Conservation (phyloP, 2,888 invertebrate genomes). For the Sussaba pulchella region DNA sequence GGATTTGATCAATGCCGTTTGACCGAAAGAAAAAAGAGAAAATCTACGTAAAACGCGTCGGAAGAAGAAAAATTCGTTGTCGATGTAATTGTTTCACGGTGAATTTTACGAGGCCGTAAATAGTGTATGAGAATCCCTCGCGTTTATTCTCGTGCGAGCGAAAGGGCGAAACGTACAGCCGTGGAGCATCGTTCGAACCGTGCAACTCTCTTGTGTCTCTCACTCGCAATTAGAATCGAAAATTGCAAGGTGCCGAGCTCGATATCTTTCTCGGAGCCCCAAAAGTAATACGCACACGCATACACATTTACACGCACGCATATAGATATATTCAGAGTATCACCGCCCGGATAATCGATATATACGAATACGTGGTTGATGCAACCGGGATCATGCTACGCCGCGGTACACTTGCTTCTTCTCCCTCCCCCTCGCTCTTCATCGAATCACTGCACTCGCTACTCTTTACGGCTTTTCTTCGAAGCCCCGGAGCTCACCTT, state of each 20-base stretch:
- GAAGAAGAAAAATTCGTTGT: conserved; percentile 14
- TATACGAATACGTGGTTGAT: conserved; percentile 28
- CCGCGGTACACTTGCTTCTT: conserved; percentile 49
- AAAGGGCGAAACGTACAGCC: conserved; percentile 32
- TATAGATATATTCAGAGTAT: conserved; percentile 4
- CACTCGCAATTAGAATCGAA: conserved; percentile 65
- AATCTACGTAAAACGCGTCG: conserved; percentile 19
- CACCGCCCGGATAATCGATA: conserved; percentile 38
- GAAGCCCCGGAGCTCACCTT: conserved; percentile 53
- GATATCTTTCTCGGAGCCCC: conserved; percentile 48
- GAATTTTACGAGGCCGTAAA: conserved; percentile 65
- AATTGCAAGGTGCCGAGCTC: conserved; percentile 60
- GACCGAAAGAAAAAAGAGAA: conserved; percentile 1
- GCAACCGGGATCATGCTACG: conserved; percentile 24
- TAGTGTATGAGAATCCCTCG: conserved; percentile 50
- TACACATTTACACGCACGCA: conserved; percentile 3
- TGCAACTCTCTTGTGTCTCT: conserved; percentile 47
- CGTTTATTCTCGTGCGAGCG: conserved; percentile 41
- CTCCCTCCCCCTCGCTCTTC: conserved; percentile 12
- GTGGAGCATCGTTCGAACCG: conserved; percentile 4
- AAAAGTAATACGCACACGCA: conserved; percentile 13
- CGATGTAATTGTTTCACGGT: conserved; percentile 58
- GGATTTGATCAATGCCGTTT: too few species aligned
- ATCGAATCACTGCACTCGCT: conserved; percentile 60
- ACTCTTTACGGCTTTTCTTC: conserved; percentile 63